phyloP scores from a whole-genome alignment of 2,797 vertebrate species.

The Galagoides demidoff region DNA sequence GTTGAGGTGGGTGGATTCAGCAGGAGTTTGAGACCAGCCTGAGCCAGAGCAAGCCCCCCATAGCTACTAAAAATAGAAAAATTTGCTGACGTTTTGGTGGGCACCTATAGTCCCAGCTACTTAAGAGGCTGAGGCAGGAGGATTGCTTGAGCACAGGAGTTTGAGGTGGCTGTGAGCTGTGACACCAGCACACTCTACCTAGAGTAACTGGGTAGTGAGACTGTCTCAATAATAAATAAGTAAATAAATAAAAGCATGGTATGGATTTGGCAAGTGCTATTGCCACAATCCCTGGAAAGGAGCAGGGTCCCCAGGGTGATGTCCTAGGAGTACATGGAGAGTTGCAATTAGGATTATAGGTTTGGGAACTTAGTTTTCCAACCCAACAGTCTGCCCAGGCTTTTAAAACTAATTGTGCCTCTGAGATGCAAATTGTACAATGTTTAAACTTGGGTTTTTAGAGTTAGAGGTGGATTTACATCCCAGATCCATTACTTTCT shows the following conservation, averaged over 20 bases:
- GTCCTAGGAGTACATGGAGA: not conserved
- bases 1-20: too few species aligned
- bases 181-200: too few species aligned
- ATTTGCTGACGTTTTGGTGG: too few species aligned
- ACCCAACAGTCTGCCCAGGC: not conserved
- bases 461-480: conserved; percentile 1
- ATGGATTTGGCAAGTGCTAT: not conserved
- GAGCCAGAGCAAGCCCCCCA: too few species aligned
- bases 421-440: not conserved
- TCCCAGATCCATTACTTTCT: not conserved
- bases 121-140: too few species aligned
- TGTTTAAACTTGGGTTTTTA: not conserved
- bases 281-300: not conserved
- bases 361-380: conserved; percentile 11
- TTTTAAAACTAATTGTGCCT: not conserved
- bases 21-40: too few species aligned
- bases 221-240: too few species aligned
- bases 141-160: too few species aligned
- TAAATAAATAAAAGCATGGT: not conserved
- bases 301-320: not conserved
- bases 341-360: not conserved
- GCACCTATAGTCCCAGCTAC: too few species aligned
- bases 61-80: too few species aligned
- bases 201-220: too few species aligned
- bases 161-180: too few species aligned